Conservation (phyloP, 2,113 vertebrate species). For the Ceyx melanurus region DNA sequence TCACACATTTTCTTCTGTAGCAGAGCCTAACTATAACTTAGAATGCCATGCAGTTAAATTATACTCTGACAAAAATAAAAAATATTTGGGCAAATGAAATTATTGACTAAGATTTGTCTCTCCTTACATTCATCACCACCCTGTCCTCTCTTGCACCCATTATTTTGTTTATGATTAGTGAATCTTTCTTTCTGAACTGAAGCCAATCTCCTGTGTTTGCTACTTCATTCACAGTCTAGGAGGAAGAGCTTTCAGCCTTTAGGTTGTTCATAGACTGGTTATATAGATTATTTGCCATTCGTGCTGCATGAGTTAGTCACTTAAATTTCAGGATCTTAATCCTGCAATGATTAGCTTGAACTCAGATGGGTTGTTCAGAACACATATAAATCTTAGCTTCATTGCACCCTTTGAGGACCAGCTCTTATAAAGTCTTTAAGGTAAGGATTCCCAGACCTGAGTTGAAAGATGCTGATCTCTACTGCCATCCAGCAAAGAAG, state of each 20-base stretch:
- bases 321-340: constrained; percentile 42
- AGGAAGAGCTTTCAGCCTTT: background rate
- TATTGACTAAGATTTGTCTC: background rate
- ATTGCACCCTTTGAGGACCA: background rate
- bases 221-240: background rate
- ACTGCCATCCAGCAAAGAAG: background rate
- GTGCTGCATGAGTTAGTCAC: background rate
- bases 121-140: background rate
- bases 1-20: background rate
- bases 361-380: background rate
- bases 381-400: background rate
- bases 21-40: background rate
- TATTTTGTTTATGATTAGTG: background rate
- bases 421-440: background rate
- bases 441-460: background rate
- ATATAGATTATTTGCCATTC: constrained; percentile 23
- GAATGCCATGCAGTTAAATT: background rate
- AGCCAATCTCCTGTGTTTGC: background rate
- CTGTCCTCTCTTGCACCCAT: background rate
- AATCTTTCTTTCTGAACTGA: background rate
- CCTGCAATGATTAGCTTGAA: constrained; percentile 1
- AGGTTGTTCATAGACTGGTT: background rate
- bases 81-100: background rate
- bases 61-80: background rate
- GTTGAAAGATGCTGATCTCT: background rate